phyloP scores from a whole-genome alignment of 2,888 invertebrate species.

The Girardia tigrina region DNA sequence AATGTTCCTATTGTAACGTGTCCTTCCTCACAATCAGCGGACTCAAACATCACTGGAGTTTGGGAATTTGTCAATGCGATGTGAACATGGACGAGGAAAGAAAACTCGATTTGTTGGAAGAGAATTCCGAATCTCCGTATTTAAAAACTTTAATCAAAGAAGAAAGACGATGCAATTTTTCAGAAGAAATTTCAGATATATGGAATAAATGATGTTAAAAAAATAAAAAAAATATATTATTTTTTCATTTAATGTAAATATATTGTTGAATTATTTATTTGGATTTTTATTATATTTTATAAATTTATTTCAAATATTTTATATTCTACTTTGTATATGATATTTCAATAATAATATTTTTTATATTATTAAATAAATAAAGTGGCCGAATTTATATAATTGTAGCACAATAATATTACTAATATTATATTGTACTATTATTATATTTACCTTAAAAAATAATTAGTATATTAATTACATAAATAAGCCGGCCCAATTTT shows the following conservation, averaged over 20 bases:
- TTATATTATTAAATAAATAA: too few relatives aligned
- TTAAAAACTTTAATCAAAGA: background rate
- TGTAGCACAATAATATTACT: too few relatives aligned
- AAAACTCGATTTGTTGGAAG: background rate
- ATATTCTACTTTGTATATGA: background rate
- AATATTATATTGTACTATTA: too few relatives aligned
- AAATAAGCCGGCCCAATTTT: too few relatives aligned
- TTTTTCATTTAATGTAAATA: too few relatives aligned
- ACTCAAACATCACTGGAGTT: background rate
- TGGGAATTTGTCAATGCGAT: background rate
- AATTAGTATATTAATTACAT: too few relatives aligned
- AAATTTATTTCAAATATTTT: background rate
- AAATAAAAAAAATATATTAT: too few relatives aligned
- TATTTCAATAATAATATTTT: too few relatives aligned
- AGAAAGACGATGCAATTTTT: constrained; percentile 10
- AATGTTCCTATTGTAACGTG: background rate
- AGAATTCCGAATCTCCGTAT: background rate
- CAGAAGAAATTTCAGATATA: constrained; percentile 18
- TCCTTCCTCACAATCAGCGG: background rate
- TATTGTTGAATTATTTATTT: too few relatives aligned
- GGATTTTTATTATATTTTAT: background rate
- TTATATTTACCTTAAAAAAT: too few relatives aligned
- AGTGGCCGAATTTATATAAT: too few relatives aligned
- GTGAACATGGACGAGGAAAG: background rate
- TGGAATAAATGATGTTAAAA: background rate